Conservation (phyloP, 1,140 invertebrate species). For the Tigriopus japonicus region DNA sequence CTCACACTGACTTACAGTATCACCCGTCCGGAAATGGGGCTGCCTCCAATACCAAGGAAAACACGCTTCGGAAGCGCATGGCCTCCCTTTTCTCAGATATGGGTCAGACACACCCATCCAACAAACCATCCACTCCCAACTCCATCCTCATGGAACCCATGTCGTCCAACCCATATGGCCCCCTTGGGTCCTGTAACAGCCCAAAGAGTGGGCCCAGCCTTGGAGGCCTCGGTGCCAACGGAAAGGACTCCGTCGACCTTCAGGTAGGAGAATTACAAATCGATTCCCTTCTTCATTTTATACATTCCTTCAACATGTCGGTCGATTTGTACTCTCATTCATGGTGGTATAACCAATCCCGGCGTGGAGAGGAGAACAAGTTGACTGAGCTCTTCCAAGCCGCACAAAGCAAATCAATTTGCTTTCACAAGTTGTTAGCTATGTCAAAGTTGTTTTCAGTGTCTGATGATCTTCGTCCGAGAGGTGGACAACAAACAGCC, state of each 20-base stretch:
- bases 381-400: too few relatives aligned
- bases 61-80: constrained; percentile 2
- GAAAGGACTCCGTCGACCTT: constrained; percentile 9
- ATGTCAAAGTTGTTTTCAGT: too few relatives aligned
- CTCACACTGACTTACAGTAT: constrained; percentile 8
- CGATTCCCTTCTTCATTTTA: too few relatives aligned
- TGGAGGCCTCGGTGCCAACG: neutral
- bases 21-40: neutral
- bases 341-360: too few relatives aligned
- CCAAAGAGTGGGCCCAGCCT: neutral
- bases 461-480: too few relatives aligned
- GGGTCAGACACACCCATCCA: neutral
- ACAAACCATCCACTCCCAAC: neutral
- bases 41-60: constrained; percentile 5
- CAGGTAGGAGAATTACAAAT: neutral
- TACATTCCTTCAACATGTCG: too few relatives aligned
- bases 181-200: neutral
- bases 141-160: constrained; percentile 1
- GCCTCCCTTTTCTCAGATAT: neutral
- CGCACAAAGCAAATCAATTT: too few relatives aligned
- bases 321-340: too few relatives aligned
- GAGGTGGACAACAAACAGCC: too few relatives aligned
- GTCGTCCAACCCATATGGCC: neutral
- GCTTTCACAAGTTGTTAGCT: too few relatives aligned
- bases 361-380: too few relatives aligned